Evolutionary conservation across 2,888 invertebrate genomes (phyloP).

Genomic region (Euzetes globulus): DNA sequence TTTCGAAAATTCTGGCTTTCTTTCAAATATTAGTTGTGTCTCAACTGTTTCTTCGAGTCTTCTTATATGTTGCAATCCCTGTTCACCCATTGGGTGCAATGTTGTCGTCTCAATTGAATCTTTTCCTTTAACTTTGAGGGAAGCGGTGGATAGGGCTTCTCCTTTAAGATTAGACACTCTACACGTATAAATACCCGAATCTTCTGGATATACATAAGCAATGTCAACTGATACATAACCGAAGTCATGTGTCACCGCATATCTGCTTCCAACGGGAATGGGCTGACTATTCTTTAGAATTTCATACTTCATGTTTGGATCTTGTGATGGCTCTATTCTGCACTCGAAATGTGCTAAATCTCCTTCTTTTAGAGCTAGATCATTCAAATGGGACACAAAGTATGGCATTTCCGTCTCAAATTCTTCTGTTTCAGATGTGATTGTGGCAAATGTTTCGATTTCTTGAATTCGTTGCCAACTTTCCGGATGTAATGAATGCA

Average conservation of each 20-base stretch:
- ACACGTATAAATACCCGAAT: constrained; percentile 83
- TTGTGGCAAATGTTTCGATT: constrained; percentile 64
- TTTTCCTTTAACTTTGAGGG: constrained; percentile 72
- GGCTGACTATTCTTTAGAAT: constrained; percentile 93
- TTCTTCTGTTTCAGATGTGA: constrained; percentile 56
- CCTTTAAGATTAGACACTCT: constrained; percentile 82
- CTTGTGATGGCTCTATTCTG: constrained; percentile 81
- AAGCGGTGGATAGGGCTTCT: constrained; percentile 79
- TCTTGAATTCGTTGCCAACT: constrained; percentile 76
- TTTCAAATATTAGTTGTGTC: constrained; percentile 34
- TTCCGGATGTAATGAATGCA: constrained; percentile 78
- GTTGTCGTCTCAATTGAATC: constrained; percentile 46
- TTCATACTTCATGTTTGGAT: constrained; percentile 77
- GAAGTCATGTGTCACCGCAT: constrained; percentile 88
- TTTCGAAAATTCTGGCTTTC: constrained; percentile 41
- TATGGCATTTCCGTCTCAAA: constrained; percentile 74
- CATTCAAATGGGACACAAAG: constrained; percentile 82
- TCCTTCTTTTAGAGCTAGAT: constrained; percentile 77
- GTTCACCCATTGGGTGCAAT: constrained; percentile 88
- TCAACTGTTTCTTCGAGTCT: constrained; percentile 63
- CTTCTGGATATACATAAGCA: constrained; percentile 75
- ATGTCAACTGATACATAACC: constrained; percentile 91
- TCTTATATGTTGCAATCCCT: constrained; percentile 78
- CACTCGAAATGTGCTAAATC: constrained; percentile 76
- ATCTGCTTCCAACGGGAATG: constrained; percentile 66